These are phyloP conservation scores for Agonopterix alstromeriana DNA, from an alignment of 2,888 invertebrate species.

Conservation along the genomic window DNA sequence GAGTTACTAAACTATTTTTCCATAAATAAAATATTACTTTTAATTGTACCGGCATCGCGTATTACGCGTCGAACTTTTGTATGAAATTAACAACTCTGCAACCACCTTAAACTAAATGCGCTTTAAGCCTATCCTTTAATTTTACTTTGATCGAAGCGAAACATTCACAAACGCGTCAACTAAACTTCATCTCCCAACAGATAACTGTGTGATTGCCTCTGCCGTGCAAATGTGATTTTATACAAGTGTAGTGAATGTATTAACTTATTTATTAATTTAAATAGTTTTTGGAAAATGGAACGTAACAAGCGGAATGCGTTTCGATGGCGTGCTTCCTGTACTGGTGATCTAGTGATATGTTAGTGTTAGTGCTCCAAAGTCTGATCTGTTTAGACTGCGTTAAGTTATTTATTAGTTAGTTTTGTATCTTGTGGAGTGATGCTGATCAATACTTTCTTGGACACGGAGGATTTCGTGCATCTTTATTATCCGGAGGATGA, in stretches of 20 bases:
- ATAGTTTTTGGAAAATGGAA: slow-evolving; percentile 52
- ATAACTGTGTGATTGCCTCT: slow-evolving; percentile 32
- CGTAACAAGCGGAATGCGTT: slow-evolving; percentile 40
- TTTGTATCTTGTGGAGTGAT: slow-evolving; percentile 44
- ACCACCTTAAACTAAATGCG: no score
- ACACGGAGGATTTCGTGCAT: slow-evolving; percentile 75
- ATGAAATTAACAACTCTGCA: no score
- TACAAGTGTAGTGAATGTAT: slow-evolving; percentile 44
- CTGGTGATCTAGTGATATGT: slow-evolving; percentile 35
- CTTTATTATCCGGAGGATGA: slow-evolving; percentile 72
- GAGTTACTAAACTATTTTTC: no score
- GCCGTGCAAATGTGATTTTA: slow-evolving; percentile 61
- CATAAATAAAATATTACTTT: no score
- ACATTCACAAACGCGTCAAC: no score
- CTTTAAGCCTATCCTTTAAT: no score
- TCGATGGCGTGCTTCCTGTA: slow-evolving; percentile 58
- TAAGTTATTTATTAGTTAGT: slow-evolving; percentile 58
- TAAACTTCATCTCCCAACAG: slow-evolving; percentile 27
- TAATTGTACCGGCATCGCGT: no score
- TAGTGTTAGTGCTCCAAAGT: slow-evolving; percentile 43
- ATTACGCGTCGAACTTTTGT: no score
- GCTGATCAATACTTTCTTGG: slow-evolving; percentile 73
- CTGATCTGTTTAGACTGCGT: slow-evolving; percentile 57
- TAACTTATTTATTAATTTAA: slow-evolving; percentile 23
- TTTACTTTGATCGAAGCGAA: no score